Percentiles rank a stretch among this genome's conserved stretches.
Evolutionary conservation across 1,140 invertebrate species (phyloP).

Genomic region (Teleogryllus occipitalis): DNA sequence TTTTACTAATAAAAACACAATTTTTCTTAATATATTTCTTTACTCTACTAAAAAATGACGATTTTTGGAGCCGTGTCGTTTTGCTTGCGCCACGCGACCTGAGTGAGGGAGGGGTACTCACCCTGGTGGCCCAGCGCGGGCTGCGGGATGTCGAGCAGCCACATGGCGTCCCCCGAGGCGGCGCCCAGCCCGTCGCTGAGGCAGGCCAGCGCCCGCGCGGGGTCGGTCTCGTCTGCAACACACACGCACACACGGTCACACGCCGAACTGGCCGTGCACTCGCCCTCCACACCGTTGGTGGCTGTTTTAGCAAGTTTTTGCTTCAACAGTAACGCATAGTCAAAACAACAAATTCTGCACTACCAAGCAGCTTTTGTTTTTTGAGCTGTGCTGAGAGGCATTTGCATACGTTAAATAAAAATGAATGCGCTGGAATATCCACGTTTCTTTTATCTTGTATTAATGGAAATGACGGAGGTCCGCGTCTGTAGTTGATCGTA

Average conservation of each 20-base stretch:
- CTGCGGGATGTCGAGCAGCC: slow-evolving; percentile 33
- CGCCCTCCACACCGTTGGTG: too few relatives aligned
- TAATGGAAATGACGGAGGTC: too few relatives aligned
- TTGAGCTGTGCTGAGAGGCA: too few relatives aligned
- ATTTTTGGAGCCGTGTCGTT: neutral
- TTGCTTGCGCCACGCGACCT: neutral
- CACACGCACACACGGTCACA: neutral
- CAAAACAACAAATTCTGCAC: too few relatives aligned
- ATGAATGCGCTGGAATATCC: too few relatives aligned
- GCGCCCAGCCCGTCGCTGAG: slow-evolving; percentile 16
- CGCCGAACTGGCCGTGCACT: too few relatives aligned
- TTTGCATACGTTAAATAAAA: too few relatives aligned
- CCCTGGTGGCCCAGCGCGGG: slow-evolving; percentile 28
- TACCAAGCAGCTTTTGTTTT: too few relatives aligned
- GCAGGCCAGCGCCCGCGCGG: slow-evolving; percentile 13
- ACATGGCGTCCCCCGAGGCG: slow-evolving; percentile 26
- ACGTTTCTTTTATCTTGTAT: too few relatives aligned
- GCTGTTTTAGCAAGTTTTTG: too few relatives aligned
- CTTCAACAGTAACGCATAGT: too few relatives aligned
- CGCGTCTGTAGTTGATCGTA: too few relatives aligned
- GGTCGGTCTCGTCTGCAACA: slow-evolving; percentile 17
- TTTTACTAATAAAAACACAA: neutral
- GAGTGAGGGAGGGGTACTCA: slow-evolving; percentile 7
- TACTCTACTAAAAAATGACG: neutral
- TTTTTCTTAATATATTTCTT: neutral